phyloP scores from a whole-genome alignment of 2,797 vertebrate species.

The Xyrichtys novacula region DNA sequence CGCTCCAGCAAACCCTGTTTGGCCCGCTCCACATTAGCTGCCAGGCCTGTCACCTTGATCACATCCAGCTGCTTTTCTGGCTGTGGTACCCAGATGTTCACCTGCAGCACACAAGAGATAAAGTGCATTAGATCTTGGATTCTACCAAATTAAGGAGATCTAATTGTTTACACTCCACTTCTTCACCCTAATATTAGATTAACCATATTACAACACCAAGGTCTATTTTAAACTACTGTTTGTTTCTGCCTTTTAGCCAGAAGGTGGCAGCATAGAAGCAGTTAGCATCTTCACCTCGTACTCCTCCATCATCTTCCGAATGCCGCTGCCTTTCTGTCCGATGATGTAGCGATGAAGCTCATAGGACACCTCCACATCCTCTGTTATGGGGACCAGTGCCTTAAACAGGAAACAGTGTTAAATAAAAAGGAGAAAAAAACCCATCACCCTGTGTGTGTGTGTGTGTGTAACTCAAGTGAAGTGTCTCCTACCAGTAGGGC shows the following conservation, averaged over 20 bases:
- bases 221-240: not conserved
- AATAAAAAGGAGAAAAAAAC: not conserved
- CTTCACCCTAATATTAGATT: not conserved
- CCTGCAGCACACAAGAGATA: constrained; percentile 62
- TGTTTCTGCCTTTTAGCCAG: not conserved
- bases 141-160: not conserved
- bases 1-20: constrained; percentile 81
- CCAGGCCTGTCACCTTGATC: constrained; percentile 86
- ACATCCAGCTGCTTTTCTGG: constrained; percentile 86
- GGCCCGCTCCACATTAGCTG: constrained; percentile 83
- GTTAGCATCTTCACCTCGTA: constrained; percentile 79
- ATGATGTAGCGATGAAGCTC: constrained; percentile 88
- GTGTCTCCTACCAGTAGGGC: constrained; percentile 79
- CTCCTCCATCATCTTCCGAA: constrained; percentile 90
- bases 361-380: constrained; percentile 85
- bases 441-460: too few relatives aligned
- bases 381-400: constrained; percentile 86
- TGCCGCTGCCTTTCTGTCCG: constrained; percentile 88
- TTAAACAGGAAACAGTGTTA: constrained; percentile 27
- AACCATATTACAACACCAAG: not conserved
- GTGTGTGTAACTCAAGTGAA: not conserved
- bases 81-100: constrained; percentile 89
- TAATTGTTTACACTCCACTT: not conserved
- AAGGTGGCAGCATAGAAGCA: constrained; percentile 30
- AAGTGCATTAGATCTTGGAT: too few relatives aligned